phyloP scores from a whole-genome alignment of 1,140 invertebrate species.

The Drosophila trapezifrons region DNA sequence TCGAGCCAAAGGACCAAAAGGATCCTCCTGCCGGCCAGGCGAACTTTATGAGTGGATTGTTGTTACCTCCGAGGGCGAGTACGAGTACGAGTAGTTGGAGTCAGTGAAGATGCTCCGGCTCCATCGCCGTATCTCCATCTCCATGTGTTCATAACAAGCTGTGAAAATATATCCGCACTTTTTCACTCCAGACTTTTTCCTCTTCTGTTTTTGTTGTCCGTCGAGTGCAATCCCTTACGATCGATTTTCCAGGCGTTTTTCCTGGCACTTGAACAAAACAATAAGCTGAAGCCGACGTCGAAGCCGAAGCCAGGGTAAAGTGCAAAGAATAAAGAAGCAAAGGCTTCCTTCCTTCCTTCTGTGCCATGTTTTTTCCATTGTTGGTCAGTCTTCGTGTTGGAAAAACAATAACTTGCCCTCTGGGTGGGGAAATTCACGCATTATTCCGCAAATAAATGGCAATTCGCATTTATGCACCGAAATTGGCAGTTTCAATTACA shows the following conservation, averaged over 20 bases:
- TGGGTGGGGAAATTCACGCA: slow-evolving; percentile 19
- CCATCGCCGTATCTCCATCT: slow-evolving; percentile 7
- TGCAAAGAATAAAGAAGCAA: slow-evolving; percentile 23
- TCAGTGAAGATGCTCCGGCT: too few species aligned
- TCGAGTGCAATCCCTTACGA: slow-evolving; percentile 43
- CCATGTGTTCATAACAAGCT: slow-evolving; percentile 66
- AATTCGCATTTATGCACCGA: slow-evolving; percentile 27
- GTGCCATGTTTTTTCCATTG: slow-evolving; percentile 14
- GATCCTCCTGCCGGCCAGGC: slow-evolving; percentile 14
- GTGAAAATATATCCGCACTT: slow-evolving; percentile 70
- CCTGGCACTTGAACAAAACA: slow-evolving; percentile 55
- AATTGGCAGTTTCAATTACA: slow-evolving; percentile 44
- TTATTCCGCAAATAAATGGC: slow-evolving; percentile 5
- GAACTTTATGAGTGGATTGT: slow-evolving; percentile 61
- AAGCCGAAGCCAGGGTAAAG: slow-evolving; percentile 16
- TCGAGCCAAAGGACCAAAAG: slow-evolving; percentile 32
- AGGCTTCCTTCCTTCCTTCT: slow-evolving; percentile 27
- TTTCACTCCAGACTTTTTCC: slow-evolving; percentile 33
- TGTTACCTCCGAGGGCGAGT: slow-evolving; percentile 24
- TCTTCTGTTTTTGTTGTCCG: slow-evolving; percentile 40
- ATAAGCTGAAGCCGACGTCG: slow-evolving; percentile 35
- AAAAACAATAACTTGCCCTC: slow-evolving; percentile 50
- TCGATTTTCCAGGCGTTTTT: slow-evolving; percentile 66
- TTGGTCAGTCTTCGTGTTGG: slow-evolving; percentile 34
- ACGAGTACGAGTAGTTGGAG: too few species aligned